Percentiles rank a stretch among this genome's conserved stretches.
Evolutionary conservation across 2,888 invertebrate genomes (phyloP).

Genomic region (Geotrupes spiniger): DNA sequence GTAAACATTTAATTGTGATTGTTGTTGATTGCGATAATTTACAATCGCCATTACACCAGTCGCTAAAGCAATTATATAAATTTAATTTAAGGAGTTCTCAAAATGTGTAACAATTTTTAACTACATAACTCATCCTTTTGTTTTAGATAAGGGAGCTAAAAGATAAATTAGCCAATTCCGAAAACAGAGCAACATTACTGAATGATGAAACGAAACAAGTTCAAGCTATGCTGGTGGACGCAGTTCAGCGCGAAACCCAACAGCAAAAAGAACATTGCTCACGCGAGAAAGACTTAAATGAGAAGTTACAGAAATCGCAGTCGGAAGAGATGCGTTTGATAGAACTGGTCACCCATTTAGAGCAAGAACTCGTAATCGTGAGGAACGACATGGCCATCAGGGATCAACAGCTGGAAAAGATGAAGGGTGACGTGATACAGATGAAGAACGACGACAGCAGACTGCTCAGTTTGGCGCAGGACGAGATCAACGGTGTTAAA

Average conservation of each 20-base stretch:
- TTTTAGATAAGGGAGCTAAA: slow-evolving; percentile 35
- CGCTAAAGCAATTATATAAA: too few relatives aligned
- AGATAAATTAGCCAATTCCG: slow-evolving; percentile 31
- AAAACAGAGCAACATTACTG: slow-evolving; percentile 21
- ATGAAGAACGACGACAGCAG: slow-evolving; percentile 27
- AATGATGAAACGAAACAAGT: slow-evolving; percentile 21
- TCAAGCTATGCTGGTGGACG: slow-evolving; percentile 19
- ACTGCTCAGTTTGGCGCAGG: slow-evolving; percentile 29
- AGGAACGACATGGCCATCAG: slow-evolving; percentile 31
- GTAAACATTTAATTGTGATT: too few relatives aligned
- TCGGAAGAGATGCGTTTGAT: slow-evolving; percentile 24
- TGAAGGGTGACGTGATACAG: slow-evolving; percentile 29
- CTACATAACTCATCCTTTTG: too few relatives aligned
- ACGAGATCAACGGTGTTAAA: slow-evolving; percentile 40
- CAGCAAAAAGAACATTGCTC: slow-evolving; percentile 28
- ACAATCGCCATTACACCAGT: too few relatives aligned
- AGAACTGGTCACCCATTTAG: slow-evolving; percentile 29
- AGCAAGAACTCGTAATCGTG: slow-evolving; percentile 31
- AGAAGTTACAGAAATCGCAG: slow-evolving; percentile 30
- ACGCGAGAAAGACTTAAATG: slow-evolving; percentile 30
- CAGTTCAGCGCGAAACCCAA: slow-evolving; percentile 15
- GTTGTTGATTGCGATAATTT: too few relatives aligned
- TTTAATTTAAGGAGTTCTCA: too few relatives aligned
- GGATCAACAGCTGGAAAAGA: slow-evolving; percentile 30
- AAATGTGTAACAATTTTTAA: too few relatives aligned